Conservation (phyloP, 2,797 vertebrate species). For the Xiphophorus birchmanni region DNA sequence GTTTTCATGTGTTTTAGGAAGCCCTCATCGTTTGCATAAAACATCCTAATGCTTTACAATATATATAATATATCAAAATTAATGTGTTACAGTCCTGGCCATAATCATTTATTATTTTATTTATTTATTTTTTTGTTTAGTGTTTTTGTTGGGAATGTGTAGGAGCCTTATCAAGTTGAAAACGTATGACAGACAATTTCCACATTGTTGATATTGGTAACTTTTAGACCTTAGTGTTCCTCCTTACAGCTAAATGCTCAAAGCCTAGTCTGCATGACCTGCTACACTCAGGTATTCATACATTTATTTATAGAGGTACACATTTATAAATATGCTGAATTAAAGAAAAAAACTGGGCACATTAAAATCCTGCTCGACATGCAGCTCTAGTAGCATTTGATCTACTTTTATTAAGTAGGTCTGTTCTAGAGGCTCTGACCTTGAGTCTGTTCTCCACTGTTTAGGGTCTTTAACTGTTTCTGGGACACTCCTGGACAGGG, state of each 20-base stretch:
- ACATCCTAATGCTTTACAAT: not conserved
- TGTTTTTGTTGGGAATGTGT: not conserved
- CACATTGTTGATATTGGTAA: not conserved
- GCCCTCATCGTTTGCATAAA: not conserved
- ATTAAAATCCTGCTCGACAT: constrained; percentile 27
- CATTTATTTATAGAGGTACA: constrained; percentile 9
- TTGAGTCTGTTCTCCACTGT: constrained; percentile 64
- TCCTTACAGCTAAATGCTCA: not conserved
- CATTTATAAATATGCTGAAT: constrained; percentile 12
- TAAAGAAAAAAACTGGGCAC: constrained; percentile 14
- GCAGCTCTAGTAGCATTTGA: constrained; percentile 42
- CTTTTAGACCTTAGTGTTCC: not conserved
- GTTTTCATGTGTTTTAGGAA: not conserved
- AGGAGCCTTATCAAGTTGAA: not conserved
- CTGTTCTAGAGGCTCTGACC: constrained; percentile 57
- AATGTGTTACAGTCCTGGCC: not conserved
- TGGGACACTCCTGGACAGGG: constrained; percentile 66
- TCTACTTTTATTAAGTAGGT: constrained; percentile 71
- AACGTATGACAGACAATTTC: not conserved
- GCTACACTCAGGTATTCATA: constrained; percentile 1
- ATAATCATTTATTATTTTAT: not conserved
- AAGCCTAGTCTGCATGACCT: constrained; percentile 1
- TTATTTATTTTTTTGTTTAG: too few relatives aligned
- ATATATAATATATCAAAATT: not conserved
- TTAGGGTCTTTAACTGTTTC: constrained; percentile 67